Percentiles rank a stretch among this genome's conserved stretches.
Conservation (phyloP, 2,113 vertebrate species). For the Fukomys damarensis region DNA sequence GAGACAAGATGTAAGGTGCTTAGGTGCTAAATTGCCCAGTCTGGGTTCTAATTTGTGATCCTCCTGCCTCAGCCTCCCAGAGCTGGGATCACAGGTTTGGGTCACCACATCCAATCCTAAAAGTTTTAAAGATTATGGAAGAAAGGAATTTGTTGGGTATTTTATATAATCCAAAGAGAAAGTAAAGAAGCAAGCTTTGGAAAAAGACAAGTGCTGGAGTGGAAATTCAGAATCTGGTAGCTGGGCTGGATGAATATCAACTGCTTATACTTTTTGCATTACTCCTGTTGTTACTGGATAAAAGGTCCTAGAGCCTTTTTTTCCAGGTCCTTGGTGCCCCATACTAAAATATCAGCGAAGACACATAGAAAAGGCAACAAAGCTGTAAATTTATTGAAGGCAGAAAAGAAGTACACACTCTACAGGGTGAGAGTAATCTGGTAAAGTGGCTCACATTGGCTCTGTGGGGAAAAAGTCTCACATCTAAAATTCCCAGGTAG, state of each 20-base stretch:
- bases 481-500: background rate
- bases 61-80: background rate
- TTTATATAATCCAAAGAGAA: background rate
- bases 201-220: background rate
- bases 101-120: background rate
- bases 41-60: background rate
- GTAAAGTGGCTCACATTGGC: background rate
- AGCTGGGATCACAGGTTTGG: background rate
- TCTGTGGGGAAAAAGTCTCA: background rate
- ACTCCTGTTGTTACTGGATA: background rate
- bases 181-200: background rate
- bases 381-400: background rate
- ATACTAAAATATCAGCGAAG: background rate
- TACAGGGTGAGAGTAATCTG: background rate
- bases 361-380: background rate
- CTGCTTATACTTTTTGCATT: background rate
- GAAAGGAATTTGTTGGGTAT: background rate
- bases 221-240: background rate
- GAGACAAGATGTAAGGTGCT: background rate
- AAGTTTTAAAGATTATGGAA: background rate
- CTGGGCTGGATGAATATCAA: background rate
- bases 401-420: background rate
- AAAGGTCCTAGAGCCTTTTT: background rate
- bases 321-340: background rate
- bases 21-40: background rate